phyloP scores from a whole-genome alignment of 2,113 vertebrate species.

The Entelurus aequoreus region DNA sequence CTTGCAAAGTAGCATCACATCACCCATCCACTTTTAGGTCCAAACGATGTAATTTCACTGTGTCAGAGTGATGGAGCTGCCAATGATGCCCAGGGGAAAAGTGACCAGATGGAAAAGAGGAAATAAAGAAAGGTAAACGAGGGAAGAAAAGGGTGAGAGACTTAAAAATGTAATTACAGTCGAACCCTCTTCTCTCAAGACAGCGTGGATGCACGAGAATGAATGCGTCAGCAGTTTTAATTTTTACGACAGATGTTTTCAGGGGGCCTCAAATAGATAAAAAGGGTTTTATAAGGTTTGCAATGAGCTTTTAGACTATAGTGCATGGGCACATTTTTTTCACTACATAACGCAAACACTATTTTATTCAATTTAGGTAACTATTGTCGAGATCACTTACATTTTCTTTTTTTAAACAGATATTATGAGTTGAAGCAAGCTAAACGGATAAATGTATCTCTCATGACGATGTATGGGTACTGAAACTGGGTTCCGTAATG shows the following conservation, averaged over 20 bases:
- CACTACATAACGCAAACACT: background rate
- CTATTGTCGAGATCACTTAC: background rate
- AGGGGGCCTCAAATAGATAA: background rate
- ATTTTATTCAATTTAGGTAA: background rate
- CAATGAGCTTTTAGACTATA: background rate
- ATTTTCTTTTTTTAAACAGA: too few relatives aligned
- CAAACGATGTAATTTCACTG: slow-evolving; percentile 15
- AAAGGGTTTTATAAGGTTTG: background rate
- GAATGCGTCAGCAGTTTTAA: background rate
- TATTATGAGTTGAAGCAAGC: too few relatives aligned
- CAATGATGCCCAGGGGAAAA: slow-evolving; percentile 11
- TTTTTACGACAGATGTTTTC: slow-evolving; percentile 10
- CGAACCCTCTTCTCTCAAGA: background rate
- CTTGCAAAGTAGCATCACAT: background rate
- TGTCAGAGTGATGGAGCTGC: slow-evolving; percentile 21
- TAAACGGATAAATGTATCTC: too few relatives aligned
- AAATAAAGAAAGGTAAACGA: slow-evolving; percentile 28
- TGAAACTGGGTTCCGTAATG: too few relatives aligned
- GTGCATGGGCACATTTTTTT: background rate
- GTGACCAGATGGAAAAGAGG: slow-evolving; percentile 12
- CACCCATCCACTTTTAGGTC: background rate
- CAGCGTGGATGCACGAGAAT: background rate
- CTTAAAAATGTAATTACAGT: slow-evolving; percentile 26
- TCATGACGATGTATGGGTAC: too few relatives aligned
- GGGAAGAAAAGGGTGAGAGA: slow-evolving; percentile 16